Evolutionary conservation across 2,888 invertebrate genomes (phyloP).

Genomic region (Pediacus dermestoides): DNA sequence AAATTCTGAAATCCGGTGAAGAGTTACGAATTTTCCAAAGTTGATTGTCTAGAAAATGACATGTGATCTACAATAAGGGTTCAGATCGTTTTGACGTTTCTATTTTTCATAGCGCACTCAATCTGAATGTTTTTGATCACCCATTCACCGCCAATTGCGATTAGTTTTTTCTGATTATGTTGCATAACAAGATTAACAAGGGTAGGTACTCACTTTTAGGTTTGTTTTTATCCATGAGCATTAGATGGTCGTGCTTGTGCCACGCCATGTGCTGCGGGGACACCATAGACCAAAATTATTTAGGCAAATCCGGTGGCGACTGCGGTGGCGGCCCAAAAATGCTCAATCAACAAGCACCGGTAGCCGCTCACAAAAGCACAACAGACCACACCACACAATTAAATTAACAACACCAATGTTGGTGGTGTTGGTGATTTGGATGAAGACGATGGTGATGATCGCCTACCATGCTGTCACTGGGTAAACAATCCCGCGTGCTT

Average conservation of each 20-base stretch:
- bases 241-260: constrained; percentile 72
- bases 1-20: no score
- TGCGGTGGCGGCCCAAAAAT: constrained; percentile 49
- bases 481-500: constrained; percentile 52
- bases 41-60: no score
- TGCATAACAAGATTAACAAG: background rate
- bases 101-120: no score
- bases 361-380: constrained; percentile 54
- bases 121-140: no score
- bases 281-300: constrained; percentile 31
- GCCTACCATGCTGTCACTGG: constrained; percentile 46
- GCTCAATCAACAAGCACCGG: constrained; percentile 50
- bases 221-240: constrained; percentile 70
- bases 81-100: no score
- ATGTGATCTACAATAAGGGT: no score
- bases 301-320: constrained; percentile 5
- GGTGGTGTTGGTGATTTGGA: no score
- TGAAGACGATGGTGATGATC: no score
- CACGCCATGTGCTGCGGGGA: constrained; percentile 63
- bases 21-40: no score
- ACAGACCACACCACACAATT: no score
- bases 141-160: no score
- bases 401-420: no score
- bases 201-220: constrained; percentile 62
- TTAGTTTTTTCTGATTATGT: background rate